Evolutionary conservation across 2,113 vertebrate species (phyloP).

Genomic region (Mormoops blainvillei): DNA sequence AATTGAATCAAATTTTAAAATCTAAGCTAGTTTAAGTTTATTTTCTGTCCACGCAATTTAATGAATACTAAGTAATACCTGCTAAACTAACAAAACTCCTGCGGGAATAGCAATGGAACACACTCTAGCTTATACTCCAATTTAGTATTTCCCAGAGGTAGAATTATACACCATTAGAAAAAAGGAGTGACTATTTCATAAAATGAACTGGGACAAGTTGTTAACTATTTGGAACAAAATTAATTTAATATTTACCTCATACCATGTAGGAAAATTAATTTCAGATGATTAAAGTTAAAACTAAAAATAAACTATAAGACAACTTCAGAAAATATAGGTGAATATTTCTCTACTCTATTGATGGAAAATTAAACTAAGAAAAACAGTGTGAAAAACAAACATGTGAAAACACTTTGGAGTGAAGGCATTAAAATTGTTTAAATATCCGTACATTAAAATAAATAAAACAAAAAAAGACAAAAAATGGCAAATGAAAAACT

Average conservation of each 20-base stretch:
- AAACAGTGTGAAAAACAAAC: background rate
- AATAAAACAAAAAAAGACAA: background rate
- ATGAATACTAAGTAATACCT: background rate
- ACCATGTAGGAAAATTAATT: conserved; percentile 31
- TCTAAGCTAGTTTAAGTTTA: background rate
- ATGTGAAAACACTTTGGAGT: background rate
- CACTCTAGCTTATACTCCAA: background rate
- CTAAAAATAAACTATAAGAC: conserved; percentile 25
- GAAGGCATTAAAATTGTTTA: background rate
- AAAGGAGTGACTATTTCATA: conserved; percentile 13
- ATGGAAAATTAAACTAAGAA: background rate
- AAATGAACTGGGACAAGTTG: background rate
- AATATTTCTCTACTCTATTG: background rate
- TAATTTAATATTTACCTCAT: background rate
- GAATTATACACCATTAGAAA: background rate
- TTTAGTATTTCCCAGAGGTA: background rate
- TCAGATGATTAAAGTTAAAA: conserved; percentile 24
- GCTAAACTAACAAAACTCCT: conserved; percentile 13
- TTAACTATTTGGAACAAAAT: conserved; percentile 32
- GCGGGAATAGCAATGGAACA: background rate
- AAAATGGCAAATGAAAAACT: conserved; percentile 35
- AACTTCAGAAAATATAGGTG: conserved; percentile 29
- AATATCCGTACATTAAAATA: conserved; percentile 4
- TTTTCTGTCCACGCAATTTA: background rate
- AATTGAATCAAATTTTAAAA: conserved; percentile 1